phyloP scores from a whole-genome alignment of 1,140 invertebrate genomes.

The Cyrtorhinus lividipennis region DNA sequence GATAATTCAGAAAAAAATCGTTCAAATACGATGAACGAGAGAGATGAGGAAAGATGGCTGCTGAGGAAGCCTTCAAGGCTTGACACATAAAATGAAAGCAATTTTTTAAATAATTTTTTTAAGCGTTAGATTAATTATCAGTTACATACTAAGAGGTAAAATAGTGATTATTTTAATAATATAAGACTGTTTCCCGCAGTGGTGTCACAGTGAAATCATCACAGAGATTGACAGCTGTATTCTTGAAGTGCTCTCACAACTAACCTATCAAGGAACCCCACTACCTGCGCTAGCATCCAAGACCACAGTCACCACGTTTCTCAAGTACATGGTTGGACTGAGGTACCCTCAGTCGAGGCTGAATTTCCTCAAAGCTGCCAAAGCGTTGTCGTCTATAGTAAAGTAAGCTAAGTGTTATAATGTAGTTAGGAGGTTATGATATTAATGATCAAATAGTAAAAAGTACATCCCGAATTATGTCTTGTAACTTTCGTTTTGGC shows the following conservation, averaged over 20 bases:
- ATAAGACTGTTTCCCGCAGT: too few species aligned
- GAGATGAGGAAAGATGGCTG: too few species aligned
- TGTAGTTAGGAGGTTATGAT: background rate
- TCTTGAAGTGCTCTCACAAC: conserved; percentile 14
- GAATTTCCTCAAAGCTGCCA: conserved; percentile 17
- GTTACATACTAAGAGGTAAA: too few species aligned
- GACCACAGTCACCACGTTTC: conserved; percentile 17
- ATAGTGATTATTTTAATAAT: too few species aligned
- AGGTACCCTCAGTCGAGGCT: conserved; percentile 8
- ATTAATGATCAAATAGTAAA: too few species aligned
- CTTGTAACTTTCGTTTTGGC: background rate
- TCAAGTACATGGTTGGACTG: conserved; percentile 18
- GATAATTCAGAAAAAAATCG: too few species aligned
- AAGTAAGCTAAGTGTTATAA: conserved; percentile 20
- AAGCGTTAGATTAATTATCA: too few species aligned
- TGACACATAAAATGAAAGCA: too few species aligned
- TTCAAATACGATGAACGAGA: too few species aligned
- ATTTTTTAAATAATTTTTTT: too few species aligned
- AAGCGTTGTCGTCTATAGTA: conserved; percentile 16
- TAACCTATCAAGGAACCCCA: conserved; percentile 16
- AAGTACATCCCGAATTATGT: too few species aligned
- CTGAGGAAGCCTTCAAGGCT: too few species aligned
- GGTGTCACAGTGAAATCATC: background rate
- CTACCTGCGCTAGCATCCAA: conserved; percentile 13
- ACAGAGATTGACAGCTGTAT: conserved; percentile 14